Evolutionary conservation across 2,888 invertebrate genomes (phyloP).

Genomic region (Sinohyriopsis cumingii): DNA sequence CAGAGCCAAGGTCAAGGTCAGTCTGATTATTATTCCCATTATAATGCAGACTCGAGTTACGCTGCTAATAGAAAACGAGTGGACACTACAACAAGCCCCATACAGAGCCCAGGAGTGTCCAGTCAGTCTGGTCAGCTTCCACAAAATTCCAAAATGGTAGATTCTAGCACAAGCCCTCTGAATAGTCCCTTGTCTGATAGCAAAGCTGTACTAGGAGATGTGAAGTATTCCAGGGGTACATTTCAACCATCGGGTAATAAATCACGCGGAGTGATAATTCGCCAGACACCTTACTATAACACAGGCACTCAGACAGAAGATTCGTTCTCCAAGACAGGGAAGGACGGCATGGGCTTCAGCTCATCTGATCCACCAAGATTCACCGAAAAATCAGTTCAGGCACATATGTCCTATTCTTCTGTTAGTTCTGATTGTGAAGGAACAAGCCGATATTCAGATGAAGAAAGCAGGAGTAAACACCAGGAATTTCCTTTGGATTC

Average conservation of each 20-base stretch:
- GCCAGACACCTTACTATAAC: slow-evolving; percentile 62
- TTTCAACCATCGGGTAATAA: slow-evolving; percentile 20
- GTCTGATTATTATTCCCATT: slow-evolving; percentile 12
- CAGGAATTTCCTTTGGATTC: slow-evolving; percentile 1
- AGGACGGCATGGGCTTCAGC: slow-evolving; percentile 20
- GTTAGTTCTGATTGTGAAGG: slow-evolving; percentile 16
- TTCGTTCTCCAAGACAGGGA: slow-evolving; percentile 17
- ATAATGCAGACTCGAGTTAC: slow-evolving; percentile 16
- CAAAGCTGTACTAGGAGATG: slow-evolving; percentile 3
- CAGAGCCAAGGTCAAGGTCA: slow-evolving; percentile 8
- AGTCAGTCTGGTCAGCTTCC: slow-evolving; percentile 29
- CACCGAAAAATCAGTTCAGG: slow-evolving; percentile 43
- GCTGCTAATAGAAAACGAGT: slow-evolving; percentile 13
- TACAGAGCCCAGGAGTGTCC: slow-evolving; percentile 25
- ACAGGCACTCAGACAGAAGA: slow-evolving; percentile 66
- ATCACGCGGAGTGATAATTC: slow-evolving; percentile 46
- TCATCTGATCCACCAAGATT: slow-evolving; percentile 24
- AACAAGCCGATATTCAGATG: not conserved
- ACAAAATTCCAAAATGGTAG: slow-evolving; percentile 26
- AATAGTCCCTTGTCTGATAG: slow-evolving; percentile 36
- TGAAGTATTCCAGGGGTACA: slow-evolving; percentile 16
- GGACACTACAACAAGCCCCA: slow-evolving; percentile 38
- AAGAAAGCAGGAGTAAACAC: not conserved
- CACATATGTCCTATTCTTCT: slow-evolving; percentile 27
- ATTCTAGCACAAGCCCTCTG: slow-evolving; percentile 45